These are phyloP conservation scores for Xestia rhomboidea DNA, from an alignment of 2,888 invertebrate species.

Conservation along the genomic window DNA sequence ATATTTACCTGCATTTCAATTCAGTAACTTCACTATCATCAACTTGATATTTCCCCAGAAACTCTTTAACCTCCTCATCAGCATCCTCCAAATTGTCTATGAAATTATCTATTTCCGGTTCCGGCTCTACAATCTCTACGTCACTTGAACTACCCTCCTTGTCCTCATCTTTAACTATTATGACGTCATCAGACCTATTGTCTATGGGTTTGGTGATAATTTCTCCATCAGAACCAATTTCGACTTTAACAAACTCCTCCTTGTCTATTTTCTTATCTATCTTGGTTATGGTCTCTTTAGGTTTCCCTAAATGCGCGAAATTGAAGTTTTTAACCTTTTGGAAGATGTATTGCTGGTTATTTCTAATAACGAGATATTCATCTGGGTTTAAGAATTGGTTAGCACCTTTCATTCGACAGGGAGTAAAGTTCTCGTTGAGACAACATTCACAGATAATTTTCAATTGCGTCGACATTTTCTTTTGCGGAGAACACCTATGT, in stretches of 20 bases:
- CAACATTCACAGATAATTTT: slow-evolving; percentile 86
- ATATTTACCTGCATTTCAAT: slow-evolving; percentile 84
- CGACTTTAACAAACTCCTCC: slow-evolving; percentile 84
- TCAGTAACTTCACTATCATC: slow-evolving; percentile 69
- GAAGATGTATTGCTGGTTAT: slow-evolving; percentile 87
- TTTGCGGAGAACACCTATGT: slow-evolving; percentile 82
- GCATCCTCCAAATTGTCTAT: slow-evolving; percentile 87
- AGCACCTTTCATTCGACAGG: slow-evolving; percentile 81
- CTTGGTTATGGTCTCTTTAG: slow-evolving; percentile 67
- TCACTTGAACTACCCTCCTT: slow-evolving; percentile 80
- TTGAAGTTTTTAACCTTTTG: slow-evolving; percentile 79
- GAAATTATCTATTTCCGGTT: slow-evolving; percentile 81
- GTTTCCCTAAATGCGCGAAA: slow-evolving; percentile 63
- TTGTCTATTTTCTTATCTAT: slow-evolving; percentile 67
- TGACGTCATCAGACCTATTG: slow-evolving; percentile 75
- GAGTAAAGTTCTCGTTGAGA: slow-evolving; percentile 81
- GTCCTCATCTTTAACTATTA: slow-evolving; percentile 76
- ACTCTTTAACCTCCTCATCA: slow-evolving; percentile 86
- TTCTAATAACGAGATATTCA: slow-evolving; percentile 86
- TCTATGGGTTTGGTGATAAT: slow-evolving; percentile 82
- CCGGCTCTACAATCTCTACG: slow-evolving; percentile 83
- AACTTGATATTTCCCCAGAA: slow-evolving; percentile 84
- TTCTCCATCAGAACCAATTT: slow-evolving; percentile 86
- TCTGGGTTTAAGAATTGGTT: slow-evolving; percentile 82
- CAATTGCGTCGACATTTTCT: slow-evolving; percentile 80